These are phyloP conservation scores for Sus scrofa DNA, from an alignment of 2,113 vertebrate genomes.

Conservation along the genomic window T2T-Sscrofa CM000814.6:113510001-113510500, in stretches of 20 bases:
- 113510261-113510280: not conserved
- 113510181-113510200: not conserved
- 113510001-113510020: not conserved
- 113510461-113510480: not conserved
- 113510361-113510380: not conserved
- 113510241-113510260: not conserved
- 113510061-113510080: not conserved
- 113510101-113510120: not conserved
- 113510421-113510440: not conserved
- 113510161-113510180: not conserved
- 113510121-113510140: conserved; percentile 6
- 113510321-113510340: not conserved
- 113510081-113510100: not conserved
- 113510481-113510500: not conserved
- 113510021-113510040: not conserved
- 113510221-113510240: not conserved
- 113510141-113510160: not conserved
- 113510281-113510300: not conserved
- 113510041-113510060: not conserved
- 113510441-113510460: not conserved
- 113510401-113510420: not conserved
- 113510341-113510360: not conserved
- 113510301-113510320: not conserved
- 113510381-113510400: not conserved
- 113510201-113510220: not conserved